Base-by-base conservation (phyloP, 2,888 invertebrate genomes). In the Magallana nippona region DNA sequence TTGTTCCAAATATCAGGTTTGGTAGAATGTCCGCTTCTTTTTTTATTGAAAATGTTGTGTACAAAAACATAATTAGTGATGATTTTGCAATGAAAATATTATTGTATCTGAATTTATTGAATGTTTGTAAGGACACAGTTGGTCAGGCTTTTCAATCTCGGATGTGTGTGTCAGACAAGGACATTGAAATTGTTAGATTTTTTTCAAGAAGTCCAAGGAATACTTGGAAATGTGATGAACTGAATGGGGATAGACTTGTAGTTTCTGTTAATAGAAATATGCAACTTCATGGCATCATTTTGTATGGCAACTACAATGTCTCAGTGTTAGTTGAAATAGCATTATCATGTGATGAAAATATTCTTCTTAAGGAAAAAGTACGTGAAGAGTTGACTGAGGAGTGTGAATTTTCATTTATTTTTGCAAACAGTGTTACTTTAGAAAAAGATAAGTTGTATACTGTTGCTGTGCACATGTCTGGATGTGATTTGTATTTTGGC, bases 31-130 rank as follows among this genome's bases (percentile, higher is more conserved):
- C 63, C 22, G 63, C 27, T 10, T 19, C 19, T 13, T 63, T 63
- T 63, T 63, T 63, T 11, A 63, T 63, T 63, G 63, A 63, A 19
- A 63, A 63, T 10, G 63, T 27, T 63, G 63, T 63, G 8, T 27
- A 63, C 63, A 27, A 27, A 63, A 22, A 63, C 27, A 22, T 63
- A 2, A 63, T 63, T 22, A 22, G 22, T 63, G 13, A 63, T 19
- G 10, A 63, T 63, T 22, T 1, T 22, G 63, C 63, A 11, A 22
- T 63, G 22, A 63, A 22, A 63, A 19, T 63, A 10, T 0, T 63
- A 22, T 63, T 22, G 11, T 63, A 63, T 63, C 10, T 63, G 13
- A 63, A 19, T 63, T 63, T 27, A 22, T 63, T 63, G 22, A 19
- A 63, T 11, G 63, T 63, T 63, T 22, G 22, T 22, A 63, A 22